Evolutionary conservation across 2,113 vertebrate genomes (phyloP).

Genomic region (Microtus ochrogaster): DNA sequence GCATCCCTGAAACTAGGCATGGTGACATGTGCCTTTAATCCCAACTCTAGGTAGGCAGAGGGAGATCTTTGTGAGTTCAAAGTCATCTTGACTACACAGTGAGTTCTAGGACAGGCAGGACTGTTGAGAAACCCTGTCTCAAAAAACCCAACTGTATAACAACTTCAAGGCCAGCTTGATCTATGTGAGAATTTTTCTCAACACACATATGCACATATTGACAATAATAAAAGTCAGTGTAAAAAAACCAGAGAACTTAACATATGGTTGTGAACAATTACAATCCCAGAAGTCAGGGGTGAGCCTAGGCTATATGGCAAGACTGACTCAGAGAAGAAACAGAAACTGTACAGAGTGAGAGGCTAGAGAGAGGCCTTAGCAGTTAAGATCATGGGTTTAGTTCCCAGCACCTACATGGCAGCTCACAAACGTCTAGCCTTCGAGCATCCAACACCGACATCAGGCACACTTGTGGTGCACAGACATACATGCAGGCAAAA

Average conservation of each 20-base stretch:
- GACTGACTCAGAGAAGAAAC: background rate
- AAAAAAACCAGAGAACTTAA: background rate
- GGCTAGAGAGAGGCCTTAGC: background rate
- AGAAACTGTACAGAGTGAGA: background rate
- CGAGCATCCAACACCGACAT: background rate
- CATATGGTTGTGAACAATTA: background rate
- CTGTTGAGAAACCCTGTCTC: background rate
- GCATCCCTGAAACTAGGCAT: background rate
- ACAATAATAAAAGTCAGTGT: background rate
- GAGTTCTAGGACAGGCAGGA: background rate
- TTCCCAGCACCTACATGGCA: background rate
- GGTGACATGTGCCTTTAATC: background rate
- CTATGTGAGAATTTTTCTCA: background rate
- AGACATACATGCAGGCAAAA: background rate
- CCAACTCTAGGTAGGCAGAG: background rate
- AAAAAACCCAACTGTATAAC: background rate
- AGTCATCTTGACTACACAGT: background rate
- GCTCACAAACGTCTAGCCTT: background rate
- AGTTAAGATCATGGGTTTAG: background rate
- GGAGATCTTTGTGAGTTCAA: background rate
- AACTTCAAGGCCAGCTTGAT: background rate
- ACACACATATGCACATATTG: background rate
- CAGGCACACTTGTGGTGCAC: background rate
- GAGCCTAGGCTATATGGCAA: background rate
- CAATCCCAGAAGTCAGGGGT: background rate